These are phyloP conservation scores for Lymantria monacha DNA, from an alignment of 2,888 invertebrate genomes.

Conservation along the genomic window DNA sequence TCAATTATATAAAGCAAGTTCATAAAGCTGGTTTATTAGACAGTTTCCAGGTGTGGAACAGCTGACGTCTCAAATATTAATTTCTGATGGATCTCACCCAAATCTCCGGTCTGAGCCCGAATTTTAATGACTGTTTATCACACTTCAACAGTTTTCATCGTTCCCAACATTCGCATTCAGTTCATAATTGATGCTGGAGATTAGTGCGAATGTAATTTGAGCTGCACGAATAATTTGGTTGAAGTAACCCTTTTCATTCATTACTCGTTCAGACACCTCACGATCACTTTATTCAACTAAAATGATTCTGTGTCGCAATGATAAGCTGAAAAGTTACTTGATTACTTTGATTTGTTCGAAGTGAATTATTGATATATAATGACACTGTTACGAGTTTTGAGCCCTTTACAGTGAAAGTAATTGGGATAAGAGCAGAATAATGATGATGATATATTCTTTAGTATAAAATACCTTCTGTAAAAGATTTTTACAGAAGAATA, in stretches of 20 bases:
- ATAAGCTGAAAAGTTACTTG: conserved; percentile 47
- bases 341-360: conserved; percentile 51
- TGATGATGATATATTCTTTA: too few relatives aligned
- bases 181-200: conserved; percentile 62
- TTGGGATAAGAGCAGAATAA: too few relatives aligned
- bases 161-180: conserved; percentile 51
- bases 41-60: conserved; percentile 69
- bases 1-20: conserved; percentile 63
- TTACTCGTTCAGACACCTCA: conserved; percentile 60
- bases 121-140: conserved; percentile 55
- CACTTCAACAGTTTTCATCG: conserved; percentile 39
- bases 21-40: conserved; percentile 73
- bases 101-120: conserved; percentile 47
- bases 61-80: conserved; percentile 71
- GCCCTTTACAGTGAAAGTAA: neutral
- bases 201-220: conserved; percentile 55
- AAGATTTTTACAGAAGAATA: too few relatives aligned
- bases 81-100: conserved; percentile 61
- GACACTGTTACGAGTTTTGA: conserved; percentile 47
- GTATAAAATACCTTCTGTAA: too few relatives aligned
- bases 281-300: conserved; percentile 60
- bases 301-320: conserved; percentile 55
- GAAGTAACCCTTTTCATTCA: conserved; percentile 54
- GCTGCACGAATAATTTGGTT: conserved; percentile 56
- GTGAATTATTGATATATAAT: conserved; percentile 52